Evolutionary conservation across 1,140 invertebrate genomes (phyloP).

Genomic region (Hyposmocoma kahamanoa): DNA sequence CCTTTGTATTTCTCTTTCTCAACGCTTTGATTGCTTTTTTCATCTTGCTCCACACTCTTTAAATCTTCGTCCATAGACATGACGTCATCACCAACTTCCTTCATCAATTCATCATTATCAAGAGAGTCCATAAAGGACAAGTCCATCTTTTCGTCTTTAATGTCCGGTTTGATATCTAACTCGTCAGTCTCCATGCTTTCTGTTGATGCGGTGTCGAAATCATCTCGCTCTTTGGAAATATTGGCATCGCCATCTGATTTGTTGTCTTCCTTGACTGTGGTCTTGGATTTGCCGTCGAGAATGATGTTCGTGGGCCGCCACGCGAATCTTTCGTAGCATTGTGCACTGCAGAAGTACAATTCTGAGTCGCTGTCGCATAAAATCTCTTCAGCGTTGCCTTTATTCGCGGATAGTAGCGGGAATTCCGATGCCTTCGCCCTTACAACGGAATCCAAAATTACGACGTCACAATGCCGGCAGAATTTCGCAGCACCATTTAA

Average conservation of each 20-base stretch:
- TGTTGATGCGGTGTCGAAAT: conserved; percentile 60
- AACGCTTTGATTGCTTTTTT: conserved; percentile 70
- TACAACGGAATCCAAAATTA: conserved; percentile 87
- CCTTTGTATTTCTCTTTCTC: conserved; percentile 84
- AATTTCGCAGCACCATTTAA: conserved; percentile 91
- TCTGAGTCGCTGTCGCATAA: conserved; percentile 77
- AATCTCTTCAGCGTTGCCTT: conserved; percentile 78
- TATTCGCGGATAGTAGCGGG: conserved; percentile 79
- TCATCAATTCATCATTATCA: conserved; percentile 69
- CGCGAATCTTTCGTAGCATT: conserved; percentile 86
- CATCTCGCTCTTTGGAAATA: conserved; percentile 60
- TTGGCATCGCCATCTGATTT: conserved; percentile 62
- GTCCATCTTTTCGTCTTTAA: conserved; percentile 72
- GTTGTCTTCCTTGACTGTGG: conserved; percentile 47
- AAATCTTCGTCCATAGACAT: conserved; percentile 61
- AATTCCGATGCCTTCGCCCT: conserved; percentile 88
- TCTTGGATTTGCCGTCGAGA: conserved; percentile 61
- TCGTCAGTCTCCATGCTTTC: conserved; percentile 72
- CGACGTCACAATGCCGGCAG: conserved; percentile 93
- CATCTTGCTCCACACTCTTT: conserved; percentile 70
- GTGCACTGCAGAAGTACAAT: conserved; percentile 87
- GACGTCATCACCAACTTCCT: conserved; percentile 74
- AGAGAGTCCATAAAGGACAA: conserved; percentile 66
- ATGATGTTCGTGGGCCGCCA: conserved; percentile 72
- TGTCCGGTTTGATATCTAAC: conserved; percentile 67